phyloP scores from a whole-genome alignment of 23 tunicate species.

The Oikopleura vanhoeffeni region DNA sequence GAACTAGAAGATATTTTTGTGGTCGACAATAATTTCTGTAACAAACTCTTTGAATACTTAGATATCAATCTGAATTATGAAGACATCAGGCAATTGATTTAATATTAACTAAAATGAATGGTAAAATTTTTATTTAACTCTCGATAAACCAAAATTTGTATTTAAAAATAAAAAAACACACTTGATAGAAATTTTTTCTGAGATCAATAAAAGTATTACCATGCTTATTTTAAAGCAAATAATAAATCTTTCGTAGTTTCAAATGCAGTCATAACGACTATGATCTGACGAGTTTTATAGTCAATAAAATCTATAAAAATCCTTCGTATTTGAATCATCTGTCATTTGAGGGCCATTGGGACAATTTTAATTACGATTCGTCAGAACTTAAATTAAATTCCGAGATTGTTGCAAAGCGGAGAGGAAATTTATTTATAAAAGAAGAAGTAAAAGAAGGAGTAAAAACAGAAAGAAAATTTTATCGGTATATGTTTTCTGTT shows the following conservation, averaged over 20 bases:
- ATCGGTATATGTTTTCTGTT: not conserved
- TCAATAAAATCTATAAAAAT: not conserved
- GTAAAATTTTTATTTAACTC: too few species aligned
- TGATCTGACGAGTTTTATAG: not conserved
- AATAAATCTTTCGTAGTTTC: not conserved
- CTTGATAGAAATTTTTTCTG: too few species aligned
- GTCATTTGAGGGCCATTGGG: not conserved
- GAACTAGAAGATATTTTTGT: not conserved
- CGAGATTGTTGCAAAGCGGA: not conserved
- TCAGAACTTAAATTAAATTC: not conserved
- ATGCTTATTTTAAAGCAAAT: too few species aligned
- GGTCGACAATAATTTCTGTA: not conserved
- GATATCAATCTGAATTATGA: not conserved
- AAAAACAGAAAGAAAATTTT: not conserved
- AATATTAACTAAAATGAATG: too few species aligned
- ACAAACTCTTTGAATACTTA: not conserved
- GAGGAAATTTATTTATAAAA: not conserved
- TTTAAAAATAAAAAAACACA: too few species aligned
- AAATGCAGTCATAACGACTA: not conserved
- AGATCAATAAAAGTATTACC: too few species aligned
- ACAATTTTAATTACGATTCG: not conserved
- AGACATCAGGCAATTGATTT: too few species aligned
- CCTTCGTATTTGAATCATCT: not conserved
- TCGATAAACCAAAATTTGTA: too few species aligned
- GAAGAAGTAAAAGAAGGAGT: not conserved